Percentiles rank a stretch among this genome's conserved stretches.
Conservation (phyloP, 2,888 invertebrate genomes). For the Netelia melanura region DNA sequence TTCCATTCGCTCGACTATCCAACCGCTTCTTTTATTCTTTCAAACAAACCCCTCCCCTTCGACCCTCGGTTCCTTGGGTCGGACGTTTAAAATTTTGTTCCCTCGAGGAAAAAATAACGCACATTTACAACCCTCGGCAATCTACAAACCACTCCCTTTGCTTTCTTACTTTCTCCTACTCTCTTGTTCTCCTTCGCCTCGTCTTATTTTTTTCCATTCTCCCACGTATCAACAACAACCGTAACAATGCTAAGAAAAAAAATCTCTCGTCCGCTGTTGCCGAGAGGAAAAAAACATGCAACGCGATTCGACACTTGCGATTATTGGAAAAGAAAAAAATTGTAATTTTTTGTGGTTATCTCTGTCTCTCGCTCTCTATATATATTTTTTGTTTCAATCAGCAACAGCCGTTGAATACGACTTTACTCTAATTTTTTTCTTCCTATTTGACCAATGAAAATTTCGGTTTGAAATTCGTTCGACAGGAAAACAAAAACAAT, state of each 20-base stretch:
- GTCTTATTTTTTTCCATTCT: neutral
- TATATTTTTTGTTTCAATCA: neutral
- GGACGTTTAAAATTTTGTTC: slow-evolving; percentile 35
- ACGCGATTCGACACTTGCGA: neutral
- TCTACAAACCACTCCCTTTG: slow-evolving; percentile 2
- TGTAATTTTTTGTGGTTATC: neutral
- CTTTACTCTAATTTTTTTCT: neutral
- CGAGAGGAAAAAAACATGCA: neutral
- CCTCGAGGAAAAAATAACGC: slow-evolving; percentile 10
- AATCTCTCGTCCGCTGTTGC: neutral
- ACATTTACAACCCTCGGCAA: slow-evolving; percentile 3
- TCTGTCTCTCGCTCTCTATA: neutral
- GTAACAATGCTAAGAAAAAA: neutral
- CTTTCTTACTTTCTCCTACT: neutral
- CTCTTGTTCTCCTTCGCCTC: neutral
- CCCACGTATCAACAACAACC: neutral
- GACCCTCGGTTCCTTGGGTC: neutral
- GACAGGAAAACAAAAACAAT: neutral
- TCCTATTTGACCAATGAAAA: neutral
- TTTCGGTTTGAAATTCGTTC: neutral
- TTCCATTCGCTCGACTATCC: slow-evolving; percentile 2
- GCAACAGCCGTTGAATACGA: neutral
- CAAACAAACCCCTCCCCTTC: neutral
- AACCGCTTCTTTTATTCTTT: neutral
- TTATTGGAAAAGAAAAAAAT: neutral